Evolutionary conservation across 2,888 invertebrate species (phyloP).

Genomic region (Heliconius cydno): DNA sequence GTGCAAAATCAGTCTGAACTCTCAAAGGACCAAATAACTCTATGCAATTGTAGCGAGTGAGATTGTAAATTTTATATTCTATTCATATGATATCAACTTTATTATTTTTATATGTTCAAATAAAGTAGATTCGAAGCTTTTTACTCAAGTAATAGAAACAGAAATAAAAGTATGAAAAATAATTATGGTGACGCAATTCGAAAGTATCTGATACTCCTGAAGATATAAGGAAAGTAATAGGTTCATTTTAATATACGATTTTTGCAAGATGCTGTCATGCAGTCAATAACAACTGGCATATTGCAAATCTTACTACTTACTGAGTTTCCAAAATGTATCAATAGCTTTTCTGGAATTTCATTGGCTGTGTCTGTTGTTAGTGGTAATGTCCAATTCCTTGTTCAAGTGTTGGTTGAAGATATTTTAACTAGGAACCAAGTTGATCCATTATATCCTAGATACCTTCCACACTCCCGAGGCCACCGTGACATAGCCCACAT

Average conservation of each 20-base stretch:
- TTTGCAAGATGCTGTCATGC: background rate
- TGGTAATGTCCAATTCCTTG: too few relatives aligned
- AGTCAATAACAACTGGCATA: too few relatives aligned
- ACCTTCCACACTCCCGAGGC: too few relatives aligned
- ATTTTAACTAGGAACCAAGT: too few relatives aligned
- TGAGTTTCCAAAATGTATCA: too few relatives aligned
- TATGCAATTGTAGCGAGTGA: constrained; percentile 14
- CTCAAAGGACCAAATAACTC: constrained; percentile 28
- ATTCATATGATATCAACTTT: constrained; percentile 5
- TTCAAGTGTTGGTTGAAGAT: too few relatives aligned
- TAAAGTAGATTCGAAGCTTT: background rate
- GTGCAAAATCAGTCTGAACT: constrained; percentile 20
- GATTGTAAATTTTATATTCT: constrained; percentile 19
- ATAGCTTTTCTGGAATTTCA: too few relatives aligned
- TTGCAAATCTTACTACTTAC: too few relatives aligned
- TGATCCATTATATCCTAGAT: too few relatives aligned
- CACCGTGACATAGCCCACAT: too few relatives aligned
- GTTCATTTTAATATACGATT: background rate
- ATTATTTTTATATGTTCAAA: constrained; percentile 6
- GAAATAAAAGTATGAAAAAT: background rate
- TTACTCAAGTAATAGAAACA: background rate
- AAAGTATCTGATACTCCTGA: background rate
- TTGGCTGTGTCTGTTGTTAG: too few relatives aligned
- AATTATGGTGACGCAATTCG: too few relatives aligned
- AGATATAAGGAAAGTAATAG: background rate